These are phyloP conservation scores for Huso huso DNA, from an alignment of 2,797 vertebrate genomes.

Conservation along the genomic window DNA sequence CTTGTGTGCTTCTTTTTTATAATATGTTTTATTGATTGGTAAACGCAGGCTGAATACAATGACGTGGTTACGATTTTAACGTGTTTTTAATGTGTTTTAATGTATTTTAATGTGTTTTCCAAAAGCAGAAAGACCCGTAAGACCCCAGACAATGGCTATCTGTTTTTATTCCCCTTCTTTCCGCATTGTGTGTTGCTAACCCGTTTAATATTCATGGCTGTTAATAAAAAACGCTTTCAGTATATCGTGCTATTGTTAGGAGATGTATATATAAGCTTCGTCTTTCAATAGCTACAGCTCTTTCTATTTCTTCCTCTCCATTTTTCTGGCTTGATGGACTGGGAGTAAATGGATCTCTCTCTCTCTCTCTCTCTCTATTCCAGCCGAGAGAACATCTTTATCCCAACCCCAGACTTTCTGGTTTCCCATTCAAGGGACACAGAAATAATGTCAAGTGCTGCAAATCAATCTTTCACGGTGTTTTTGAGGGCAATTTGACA, in stretches of 20 bases:
- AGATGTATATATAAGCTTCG: slow-evolving; percentile 69
- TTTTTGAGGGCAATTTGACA: slow-evolving; percentile 83
- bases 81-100: slow-evolving; percentile 24
- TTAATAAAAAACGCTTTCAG: slow-evolving; percentile 76
- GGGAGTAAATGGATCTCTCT: slow-evolving; percentile 73
- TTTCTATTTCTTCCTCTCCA: slow-evolving; percentile 65
- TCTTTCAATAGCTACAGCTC: slow-evolving; percentile 66
- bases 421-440: slow-evolving; percentile 72
- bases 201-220: slow-evolving; percentile 94
- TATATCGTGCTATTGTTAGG: slow-evolving; percentile 79
- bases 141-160: slow-evolving; percentile 53
- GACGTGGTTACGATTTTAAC: slow-evolving; percentile 44
- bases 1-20: too few species aligned
- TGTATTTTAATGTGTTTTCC: slow-evolving; percentile 49
- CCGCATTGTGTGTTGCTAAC: slow-evolving; percentile 43
- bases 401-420: slow-evolving; percentile 73
- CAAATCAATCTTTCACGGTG: slow-evolving; percentile 91
- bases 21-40: too few species aligned
- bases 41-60: slow-evolving; percentile 40
- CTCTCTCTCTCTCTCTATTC: slow-evolving; percentile 58
- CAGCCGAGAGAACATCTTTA: slow-evolving; percentile 88
- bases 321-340: slow-evolving; percentile 83
- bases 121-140: slow-evolving; percentile 47
- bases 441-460: slow-evolving; percentile 79
- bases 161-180: slow-evolving; percentile 36